Percentiles rank a stretch among this genome's conserved stretches.
Conservation (phyloP, 2,797 vertebrate genomes). For the Mallotus villosus region DNA sequence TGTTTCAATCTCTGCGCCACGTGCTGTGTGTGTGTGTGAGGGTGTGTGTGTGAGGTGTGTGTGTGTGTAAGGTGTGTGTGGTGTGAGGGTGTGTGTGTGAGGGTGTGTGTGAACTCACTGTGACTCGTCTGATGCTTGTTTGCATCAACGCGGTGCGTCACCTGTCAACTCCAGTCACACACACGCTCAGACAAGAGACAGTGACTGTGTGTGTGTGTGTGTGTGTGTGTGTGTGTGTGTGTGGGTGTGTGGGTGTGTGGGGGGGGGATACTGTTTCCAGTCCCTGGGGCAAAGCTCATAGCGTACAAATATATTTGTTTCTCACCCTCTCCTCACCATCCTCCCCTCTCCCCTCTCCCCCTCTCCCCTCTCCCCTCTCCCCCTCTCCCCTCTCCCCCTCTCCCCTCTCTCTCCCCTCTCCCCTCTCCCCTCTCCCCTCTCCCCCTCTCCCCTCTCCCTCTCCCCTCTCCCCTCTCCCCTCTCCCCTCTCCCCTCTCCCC, state of each 20-base stretch:
- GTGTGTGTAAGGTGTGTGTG: slow-evolving; percentile 28
- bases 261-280: slow-evolving; percentile 29
- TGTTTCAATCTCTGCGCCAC: slow-evolving; percentile 18
- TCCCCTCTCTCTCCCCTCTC: not conserved
- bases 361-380: no score
- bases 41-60: slow-evolving; percentile 70
- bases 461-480: not conserved
- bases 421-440: no score
- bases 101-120: slow-evolving; percentile 51
- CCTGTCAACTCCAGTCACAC: slow-evolving; percentile 58
- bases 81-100: slow-evolving; percentile 75
- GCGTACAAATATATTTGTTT: slow-evolving; percentile 46
- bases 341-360: no score
- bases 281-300: slow-evolving; percentile 52
- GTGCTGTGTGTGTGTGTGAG: slow-evolving; percentile 66
- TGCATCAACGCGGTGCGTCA: slow-evolving; percentile 76
- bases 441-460: not conserved
- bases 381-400: not conserved
- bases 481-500: not conserved
- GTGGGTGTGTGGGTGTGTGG: slow-evolving; percentile 37
- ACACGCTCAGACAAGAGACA: slow-evolving; percentile 43
- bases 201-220: slow-evolving; percentile 48
- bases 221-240: slow-evolving; percentile 37
- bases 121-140: slow-evolving; percentile 82
- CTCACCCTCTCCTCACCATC: slow-evolving; percentile 42